Evolutionary conservation across 1,140 invertebrate species (phyloP), one percentile per base, ranked within the genome.

Genomic region (Sarcophaga peregrina): DNA sequence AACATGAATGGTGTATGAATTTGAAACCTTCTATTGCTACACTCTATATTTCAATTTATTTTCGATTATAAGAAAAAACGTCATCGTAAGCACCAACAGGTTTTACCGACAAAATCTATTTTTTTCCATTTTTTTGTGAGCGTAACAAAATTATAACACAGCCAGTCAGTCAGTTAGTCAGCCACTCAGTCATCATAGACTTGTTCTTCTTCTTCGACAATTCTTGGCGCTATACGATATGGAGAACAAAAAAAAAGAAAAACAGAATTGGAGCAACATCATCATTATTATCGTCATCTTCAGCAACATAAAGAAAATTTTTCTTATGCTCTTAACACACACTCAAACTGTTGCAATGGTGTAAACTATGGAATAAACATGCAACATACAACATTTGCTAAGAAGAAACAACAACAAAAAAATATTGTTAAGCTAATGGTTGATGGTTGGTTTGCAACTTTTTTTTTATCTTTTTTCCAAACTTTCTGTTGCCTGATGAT

Each of bases 261-360:
- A 20, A 78, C 11, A 78, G 75, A 78, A 78, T 78, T 78, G 47
- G 75, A 78, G 47, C 75, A 78, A 50, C 75, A 78, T 52, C 48
- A 25, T 68, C 62, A 78, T 46, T 47, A 78, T 52, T 45, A 25
- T 68, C 62, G 17, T 68, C 62, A 68, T 20, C 58, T 15, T 58
- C 54, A 58, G 11, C 54, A 58, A n/a, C 15, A 58, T 58, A n/a
- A 58, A 7, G 11, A 58, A 15, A 15, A 58, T 15, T 58, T 58
- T 58, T n/a, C 54, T 58, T n/a, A 58, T 58, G 25, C 25, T 37
- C 4, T 2, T 2, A 37, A 37, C 25, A 37, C 25, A 37, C 54
- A 58, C 9, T 20, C 17, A 68, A 20, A n/a, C 8, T 20, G 17
- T 68, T 68, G 15, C 20, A 20, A 6, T 62, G 13, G 13, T 68